Evolutionary conservation across 2,797 vertebrate genomes (phyloP).

Genomic region (Cyprinodon diabolis): DNA sequence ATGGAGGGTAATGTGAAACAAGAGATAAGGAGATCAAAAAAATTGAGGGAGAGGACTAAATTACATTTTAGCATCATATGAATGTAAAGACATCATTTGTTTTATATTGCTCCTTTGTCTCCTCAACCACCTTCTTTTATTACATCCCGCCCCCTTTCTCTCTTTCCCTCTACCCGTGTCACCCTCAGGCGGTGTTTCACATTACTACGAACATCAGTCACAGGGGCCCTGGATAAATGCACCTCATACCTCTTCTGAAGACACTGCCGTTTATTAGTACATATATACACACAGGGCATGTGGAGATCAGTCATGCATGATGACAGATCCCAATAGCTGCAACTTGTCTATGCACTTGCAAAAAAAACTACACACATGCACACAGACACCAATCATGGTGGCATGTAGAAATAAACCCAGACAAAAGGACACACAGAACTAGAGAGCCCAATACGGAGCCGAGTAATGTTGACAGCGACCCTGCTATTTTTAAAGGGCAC

Average conservation of each 20-base stretch:
- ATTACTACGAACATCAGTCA: conserved; percentile 74
- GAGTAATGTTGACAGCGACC: conserved; percentile 75
- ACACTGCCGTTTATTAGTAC: conserved; percentile 47
- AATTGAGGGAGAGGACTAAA: background rate
- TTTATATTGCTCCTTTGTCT: conserved; percentile 39
- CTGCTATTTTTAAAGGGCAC: conserved; percentile 82
- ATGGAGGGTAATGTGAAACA: background rate
- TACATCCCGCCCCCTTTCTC: background rate
- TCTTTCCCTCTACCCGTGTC: background rate
- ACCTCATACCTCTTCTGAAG: conserved; percentile 51
- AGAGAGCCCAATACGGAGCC: conserved; percentile 50
- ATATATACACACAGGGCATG: conserved; percentile 39
- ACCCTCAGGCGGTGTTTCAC: conserved; percentile 62
- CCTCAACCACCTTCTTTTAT: conserved; percentile 24
- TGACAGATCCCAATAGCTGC: conserved; percentile 59
- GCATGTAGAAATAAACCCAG: conserved; percentile 18
- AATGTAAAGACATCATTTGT: conserved; percentile 31
- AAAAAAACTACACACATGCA: conserved; percentile 10
- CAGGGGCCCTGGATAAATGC: conserved; percentile 54
- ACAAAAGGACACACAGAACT: conserved; percentile 27
- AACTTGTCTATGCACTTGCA: conserved; percentile 45
- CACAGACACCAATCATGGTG: conserved; percentile 19
- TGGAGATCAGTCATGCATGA: conserved; percentile 50
- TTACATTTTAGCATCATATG: conserved; percentile 13
- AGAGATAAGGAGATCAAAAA: background rate